Percentiles rank a stretch among this genome's conserved stretches.
Conservation (phyloP, 2,888 invertebrate species). For the Aporophyla nigra region DNA sequence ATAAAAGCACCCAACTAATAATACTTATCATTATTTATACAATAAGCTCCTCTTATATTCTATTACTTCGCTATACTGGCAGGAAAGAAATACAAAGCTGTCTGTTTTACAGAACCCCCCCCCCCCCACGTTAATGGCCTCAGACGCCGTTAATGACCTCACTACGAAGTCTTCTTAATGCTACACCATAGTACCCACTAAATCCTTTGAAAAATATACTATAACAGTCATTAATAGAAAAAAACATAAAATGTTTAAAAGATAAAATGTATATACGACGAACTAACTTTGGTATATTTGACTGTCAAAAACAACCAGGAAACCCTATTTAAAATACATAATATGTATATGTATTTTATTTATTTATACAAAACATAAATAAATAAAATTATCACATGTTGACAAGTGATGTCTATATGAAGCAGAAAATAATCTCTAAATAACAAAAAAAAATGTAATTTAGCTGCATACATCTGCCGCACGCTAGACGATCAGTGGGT, state of each 20-base stretch:
- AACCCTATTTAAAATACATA: background rate
- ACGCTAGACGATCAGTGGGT: too few relatives aligned
- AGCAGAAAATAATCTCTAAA: too few relatives aligned
- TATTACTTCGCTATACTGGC: conserved; percentile 30
- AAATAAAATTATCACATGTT: background rate
- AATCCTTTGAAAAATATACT: conserved; percentile 13
- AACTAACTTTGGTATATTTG: background rate
- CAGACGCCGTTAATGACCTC: conserved; percentile 51
- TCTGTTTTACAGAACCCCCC: conserved; percentile 38
- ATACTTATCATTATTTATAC: background rate
- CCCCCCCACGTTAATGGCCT: conserved; percentile 44
- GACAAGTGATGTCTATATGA: too few relatives aligned
- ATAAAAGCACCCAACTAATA: conserved; percentile 7
- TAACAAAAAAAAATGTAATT: too few relatives aligned
- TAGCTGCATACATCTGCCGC: too few relatives aligned
- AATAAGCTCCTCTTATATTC: conserved; percentile 32
- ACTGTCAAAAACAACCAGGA: background rate
- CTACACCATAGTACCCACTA: conserved; percentile 19
- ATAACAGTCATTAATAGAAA: background rate
- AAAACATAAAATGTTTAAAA: background rate
- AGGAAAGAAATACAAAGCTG: conserved; percentile 50
- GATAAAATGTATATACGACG: background rate
- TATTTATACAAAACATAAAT: too few relatives aligned
- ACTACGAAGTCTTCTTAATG: conserved; percentile 36
- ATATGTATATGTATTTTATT: too few relatives aligned